A percentile compares a stretch with the other conserved stretches of the same genome.
Conservation (phyloP, 2,888 invertebrate genomes). For the Lasioglossum malachurum region DNA sequence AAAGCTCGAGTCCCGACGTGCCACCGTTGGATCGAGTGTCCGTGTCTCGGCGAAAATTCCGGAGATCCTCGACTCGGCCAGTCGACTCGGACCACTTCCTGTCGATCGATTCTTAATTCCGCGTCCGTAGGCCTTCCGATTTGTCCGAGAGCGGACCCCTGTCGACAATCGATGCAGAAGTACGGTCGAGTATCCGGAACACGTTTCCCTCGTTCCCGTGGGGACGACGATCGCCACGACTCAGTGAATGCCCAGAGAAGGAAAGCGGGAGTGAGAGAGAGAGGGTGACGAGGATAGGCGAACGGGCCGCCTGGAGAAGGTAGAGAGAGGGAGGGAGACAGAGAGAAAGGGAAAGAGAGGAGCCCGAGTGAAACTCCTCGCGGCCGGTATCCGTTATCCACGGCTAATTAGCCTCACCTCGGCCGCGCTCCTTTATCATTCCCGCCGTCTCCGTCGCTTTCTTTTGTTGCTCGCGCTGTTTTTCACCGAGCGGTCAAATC, state of each 20-base stretch:
- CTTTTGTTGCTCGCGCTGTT: constrained; percentile 47
- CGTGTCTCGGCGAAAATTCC: constrained; percentile 7
- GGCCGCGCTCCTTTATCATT: constrained; percentile 64
- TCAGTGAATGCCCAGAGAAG: constrained; percentile 61
- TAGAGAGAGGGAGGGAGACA: constrained; percentile 28
- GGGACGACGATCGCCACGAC: constrained; percentile 64
- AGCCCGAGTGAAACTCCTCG: constrained; percentile 69
- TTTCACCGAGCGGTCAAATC: constrained; percentile 36
- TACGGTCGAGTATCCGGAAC: constrained; percentile 68
- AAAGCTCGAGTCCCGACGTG: background rate
- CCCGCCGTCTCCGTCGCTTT: constrained; percentile 58
- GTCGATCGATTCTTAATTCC: constrained; percentile 47
- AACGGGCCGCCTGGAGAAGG: constrained; percentile 35
- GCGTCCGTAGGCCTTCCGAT: constrained; percentile 55
- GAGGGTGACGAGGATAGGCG: background rate
- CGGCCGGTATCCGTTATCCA: constrained; percentile 71
- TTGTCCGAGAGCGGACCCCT: constrained; percentile 41
- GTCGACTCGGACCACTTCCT: constrained; percentile 10
- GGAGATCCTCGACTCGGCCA: constrained; percentile 4
- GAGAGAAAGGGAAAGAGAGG: constrained; percentile 24
- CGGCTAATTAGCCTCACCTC: constrained; percentile 70
- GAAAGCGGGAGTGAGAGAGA: constrained; percentile 40
- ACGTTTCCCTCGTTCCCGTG: constrained; percentile 64
- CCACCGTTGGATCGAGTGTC: constrained; percentile 8
- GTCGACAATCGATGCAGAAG: constrained; percentile 66